Conservation (phyloP, 2,113 vertebrate species). For the Rhea pennata region DNA sequence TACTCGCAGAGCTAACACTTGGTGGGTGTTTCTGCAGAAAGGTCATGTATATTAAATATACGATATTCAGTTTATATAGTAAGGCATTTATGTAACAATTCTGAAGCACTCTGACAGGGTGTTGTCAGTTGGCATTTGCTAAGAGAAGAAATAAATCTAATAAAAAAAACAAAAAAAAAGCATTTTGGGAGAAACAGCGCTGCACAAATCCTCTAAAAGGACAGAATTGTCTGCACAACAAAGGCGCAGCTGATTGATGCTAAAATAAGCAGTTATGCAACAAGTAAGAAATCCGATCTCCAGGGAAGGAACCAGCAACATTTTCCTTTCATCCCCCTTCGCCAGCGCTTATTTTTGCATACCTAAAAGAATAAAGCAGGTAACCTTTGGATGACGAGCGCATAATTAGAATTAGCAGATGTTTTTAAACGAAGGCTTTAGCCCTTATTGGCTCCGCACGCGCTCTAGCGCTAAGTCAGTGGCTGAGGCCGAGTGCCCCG, state of each 20-base stretch:
- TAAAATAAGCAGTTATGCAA: constrained; percentile 75
- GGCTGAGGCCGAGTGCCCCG: background rate
- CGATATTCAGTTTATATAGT: constrained; percentile 46
- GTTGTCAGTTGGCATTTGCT: constrained; percentile 71
- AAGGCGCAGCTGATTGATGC: constrained; percentile 71
- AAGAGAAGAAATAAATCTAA: constrained; percentile 75
- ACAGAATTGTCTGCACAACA: constrained; percentile 67
- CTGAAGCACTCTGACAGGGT: constrained; percentile 61
- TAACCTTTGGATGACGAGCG: background rate
- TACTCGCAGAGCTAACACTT: background rate
- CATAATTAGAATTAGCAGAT: background rate
- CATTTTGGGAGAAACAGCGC: constrained; percentile 57
- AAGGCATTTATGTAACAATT: constrained; percentile 63
- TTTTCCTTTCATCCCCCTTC: constrained; percentile 64
- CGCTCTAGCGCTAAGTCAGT: background rate
- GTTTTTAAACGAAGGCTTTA: background rate
- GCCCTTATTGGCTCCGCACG: background rate
- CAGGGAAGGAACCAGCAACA: constrained; percentile 36
- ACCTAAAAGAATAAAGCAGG: background rate
- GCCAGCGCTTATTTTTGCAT: constrained; percentile 13
- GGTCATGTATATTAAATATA: background rate
- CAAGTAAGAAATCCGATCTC: constrained; percentile 69
- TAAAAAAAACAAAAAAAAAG: constrained; percentile 67
- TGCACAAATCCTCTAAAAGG: constrained; percentile 64
- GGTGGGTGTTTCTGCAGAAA: background rate